Base-by-base conservation (phyloP, 2,113 vertebrate species). In the Monarcha castaneiventris region DNA sequence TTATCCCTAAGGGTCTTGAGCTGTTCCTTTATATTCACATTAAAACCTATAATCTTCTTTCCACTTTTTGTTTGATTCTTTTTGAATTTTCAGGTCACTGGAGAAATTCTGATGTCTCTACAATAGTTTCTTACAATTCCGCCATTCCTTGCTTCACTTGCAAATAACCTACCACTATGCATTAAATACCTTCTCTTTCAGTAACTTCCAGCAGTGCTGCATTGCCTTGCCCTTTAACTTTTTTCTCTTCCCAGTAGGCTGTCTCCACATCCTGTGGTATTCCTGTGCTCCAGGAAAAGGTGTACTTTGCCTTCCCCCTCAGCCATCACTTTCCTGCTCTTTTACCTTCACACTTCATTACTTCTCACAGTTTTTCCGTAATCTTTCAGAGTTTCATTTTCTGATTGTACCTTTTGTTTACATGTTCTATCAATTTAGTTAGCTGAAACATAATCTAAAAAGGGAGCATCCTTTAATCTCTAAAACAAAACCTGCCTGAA, bases 11-110 rank as follows among this genome's bases (percentile, higher is more conserved):
- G 79, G 82, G 71, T 37, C 49, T 73, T 68, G 49, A 93, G 75
- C 58, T 82, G 27, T 79, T 89, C 44, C 54, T 95, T 97, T 91
- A 64, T 82, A 44, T 61, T 82, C 78, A 49, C 0, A 0, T 85
- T 94, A 89, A 83, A 78, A 93, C 49, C 44, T 82, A 41, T 89
- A 95, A 94, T 95, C 62, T 92, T 81, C 64, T 94, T 94, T 87
- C 49, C 7, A 62, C 13, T 71, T 91, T 90, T 91, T 82, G 19
- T 87, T 85, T 76, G 49, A 44, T 64, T 94, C 49, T 68, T 87
- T 90, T 72, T 85, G 37, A 90, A 76, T 93, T 89, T 96, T 93
- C 71, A 76, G 66, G 92, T 87, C 87, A 91, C 74, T 82, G 81
- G 74, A 94, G 74, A 96, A 94, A 87, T 96, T 91, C 49, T 61